Percentiles rank a stretch among this genome's conserved stretches.
Conservation (phyloP, 2,888 invertebrate species). For the Caenorhabditis imperialis region DNA sequence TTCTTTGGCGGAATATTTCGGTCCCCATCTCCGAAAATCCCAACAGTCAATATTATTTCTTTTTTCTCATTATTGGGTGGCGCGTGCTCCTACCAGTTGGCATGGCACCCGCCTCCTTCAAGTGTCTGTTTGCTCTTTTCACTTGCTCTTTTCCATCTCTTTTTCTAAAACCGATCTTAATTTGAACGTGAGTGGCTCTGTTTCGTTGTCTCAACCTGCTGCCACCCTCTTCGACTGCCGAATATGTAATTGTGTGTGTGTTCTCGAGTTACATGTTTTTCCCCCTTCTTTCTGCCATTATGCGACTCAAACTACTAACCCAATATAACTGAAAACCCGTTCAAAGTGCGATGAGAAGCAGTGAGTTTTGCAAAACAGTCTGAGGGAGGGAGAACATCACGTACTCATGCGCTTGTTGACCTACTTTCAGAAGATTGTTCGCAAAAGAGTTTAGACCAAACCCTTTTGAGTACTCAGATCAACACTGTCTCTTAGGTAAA, state of each 20-base stretch:
- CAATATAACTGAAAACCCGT: too few species aligned
- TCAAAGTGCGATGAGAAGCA: slow-evolving; percentile 36
- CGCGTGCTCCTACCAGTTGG: slow-evolving; percentile 52
- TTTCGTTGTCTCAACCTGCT: slow-evolving; percentile 1
- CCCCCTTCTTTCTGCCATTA: slow-evolving; percentile 29
- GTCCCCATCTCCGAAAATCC: slow-evolving; percentile 20
- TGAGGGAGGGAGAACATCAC: background rate
- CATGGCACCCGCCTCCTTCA: slow-evolving; percentile 48
- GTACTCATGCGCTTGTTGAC: slow-evolving; percentile 38
- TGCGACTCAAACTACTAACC: slow-evolving; percentile 9
- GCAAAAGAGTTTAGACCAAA: too few species aligned
- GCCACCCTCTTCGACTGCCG: slow-evolving; percentile 9
- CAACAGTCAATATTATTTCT: slow-evolving; percentile 41
- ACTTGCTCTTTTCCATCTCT: slow-evolving; percentile 1
- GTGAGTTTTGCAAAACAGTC: slow-evolving; percentile 17
- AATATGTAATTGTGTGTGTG: slow-evolving; percentile 31
- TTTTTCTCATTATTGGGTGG: slow-evolving; percentile 32
- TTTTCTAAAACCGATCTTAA: slow-evolving; percentile 30
- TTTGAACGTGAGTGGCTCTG: slow-evolving; percentile 26
- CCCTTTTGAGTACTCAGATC: too few species aligned
- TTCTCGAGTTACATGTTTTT: slow-evolving; percentile 37
- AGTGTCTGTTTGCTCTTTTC: slow-evolving; percentile 32
- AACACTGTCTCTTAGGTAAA: too few species aligned
- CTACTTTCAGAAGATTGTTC: too few species aligned
- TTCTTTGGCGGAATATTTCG: slow-evolving; percentile 13